Evolutionary conservation across 2,888 invertebrate species (phyloP).

Genomic region (Aleiodes alternator): DNA sequence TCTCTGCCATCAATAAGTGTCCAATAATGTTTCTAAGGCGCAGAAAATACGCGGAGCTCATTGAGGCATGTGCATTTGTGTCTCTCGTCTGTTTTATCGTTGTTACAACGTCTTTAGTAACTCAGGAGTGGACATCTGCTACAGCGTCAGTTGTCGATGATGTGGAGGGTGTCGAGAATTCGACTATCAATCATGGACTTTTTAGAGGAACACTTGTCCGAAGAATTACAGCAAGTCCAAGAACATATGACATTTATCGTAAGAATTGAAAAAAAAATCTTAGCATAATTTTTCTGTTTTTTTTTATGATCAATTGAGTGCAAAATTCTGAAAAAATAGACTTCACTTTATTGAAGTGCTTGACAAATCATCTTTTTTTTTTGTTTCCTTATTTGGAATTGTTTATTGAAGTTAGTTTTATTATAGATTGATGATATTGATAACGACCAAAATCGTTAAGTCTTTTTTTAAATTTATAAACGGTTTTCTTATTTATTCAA

Average conservation of each 20-base stretch:
- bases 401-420: no score
- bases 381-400: no score
- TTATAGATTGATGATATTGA: no score
- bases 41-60: constrained; percentile 55
- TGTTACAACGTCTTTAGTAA: constrained; percentile 55
- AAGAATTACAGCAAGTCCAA: constrained; percentile 52
- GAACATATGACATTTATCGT: constrained; percentile 57
- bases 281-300: neutral
- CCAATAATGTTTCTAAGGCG: constrained; percentile 33
- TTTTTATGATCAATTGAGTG: no score
- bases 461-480: no score
- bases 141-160: constrained; percentile 53
- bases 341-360: no score
- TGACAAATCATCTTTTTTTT: no score
- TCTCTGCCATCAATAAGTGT: neutral
- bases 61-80: constrained; percentile 50
- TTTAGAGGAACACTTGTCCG: constrained; percentile 58
- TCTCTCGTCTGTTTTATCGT: constrained; percentile 57
- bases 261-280: constrained; percentile 26
- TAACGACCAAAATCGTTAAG: no score
- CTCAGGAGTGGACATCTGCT: constrained; percentile 56
- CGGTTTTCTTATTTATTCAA: no score
- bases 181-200: constrained; percentile 59
- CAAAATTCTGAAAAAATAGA: no score
- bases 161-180: constrained; percentile 48